Conservation (phyloP, 2,113 vertebrate species). For the Grallaria varia region DNA sequence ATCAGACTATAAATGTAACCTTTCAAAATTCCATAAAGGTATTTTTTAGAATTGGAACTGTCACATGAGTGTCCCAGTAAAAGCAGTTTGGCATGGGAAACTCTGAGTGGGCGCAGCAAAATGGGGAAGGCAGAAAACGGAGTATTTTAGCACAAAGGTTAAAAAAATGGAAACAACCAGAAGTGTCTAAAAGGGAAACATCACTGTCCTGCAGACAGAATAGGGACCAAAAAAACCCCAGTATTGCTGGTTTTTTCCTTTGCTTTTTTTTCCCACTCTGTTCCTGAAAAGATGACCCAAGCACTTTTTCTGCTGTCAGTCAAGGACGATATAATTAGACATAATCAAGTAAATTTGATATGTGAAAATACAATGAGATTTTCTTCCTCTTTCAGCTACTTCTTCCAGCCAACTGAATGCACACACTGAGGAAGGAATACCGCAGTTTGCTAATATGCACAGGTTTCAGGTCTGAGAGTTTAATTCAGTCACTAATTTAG, state of each 20-base stretch:
- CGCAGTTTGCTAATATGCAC: neutral
- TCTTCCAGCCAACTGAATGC: slow-evolving; percentile 13
- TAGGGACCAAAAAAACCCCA: fast-evolving
- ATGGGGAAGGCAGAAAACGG: neutral
- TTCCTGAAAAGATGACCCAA: slow-evolving; percentile 24
- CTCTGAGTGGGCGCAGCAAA: neutral
- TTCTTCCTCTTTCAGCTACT: slow-evolving; percentile 37
- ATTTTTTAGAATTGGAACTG: neutral
- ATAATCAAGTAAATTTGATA: slow-evolving; percentile 25
- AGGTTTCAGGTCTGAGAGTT: neutral
- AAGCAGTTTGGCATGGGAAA: neutral
- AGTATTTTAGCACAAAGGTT: neutral
- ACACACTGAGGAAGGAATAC: neutral
- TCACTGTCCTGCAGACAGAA: neutral
- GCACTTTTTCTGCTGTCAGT: slow-evolving; percentile 42
- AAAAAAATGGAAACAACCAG: neutral
- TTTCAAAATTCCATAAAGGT: neutral
- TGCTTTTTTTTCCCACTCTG: neutral
- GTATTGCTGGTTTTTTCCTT: neutral
- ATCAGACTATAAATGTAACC: neutral
- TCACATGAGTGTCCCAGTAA: neutral
- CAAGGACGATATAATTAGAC: slow-evolving; percentile 21
- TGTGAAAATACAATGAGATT: slow-evolving; percentile 38
- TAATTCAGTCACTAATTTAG: neutral
- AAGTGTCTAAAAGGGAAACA: neutral